Evolutionary conservation across 2,888 invertebrate species (phyloP).

Genomic region (Salticus scenicus): DNA sequence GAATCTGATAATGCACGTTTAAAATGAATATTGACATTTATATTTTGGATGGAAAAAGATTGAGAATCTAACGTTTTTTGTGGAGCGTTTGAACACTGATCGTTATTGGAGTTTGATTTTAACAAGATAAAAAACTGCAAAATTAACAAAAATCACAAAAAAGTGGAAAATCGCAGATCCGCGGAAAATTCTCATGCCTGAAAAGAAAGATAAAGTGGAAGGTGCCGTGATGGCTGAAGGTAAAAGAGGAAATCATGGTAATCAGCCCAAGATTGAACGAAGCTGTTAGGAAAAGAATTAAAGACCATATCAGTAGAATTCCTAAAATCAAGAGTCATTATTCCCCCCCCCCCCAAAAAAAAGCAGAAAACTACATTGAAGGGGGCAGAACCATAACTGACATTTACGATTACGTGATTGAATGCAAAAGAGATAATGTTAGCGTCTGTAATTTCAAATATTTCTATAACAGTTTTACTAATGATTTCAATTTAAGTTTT

Average conservation of each 20-base stretch:
- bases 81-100: too few relatives aligned
- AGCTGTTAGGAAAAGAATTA: background rate
- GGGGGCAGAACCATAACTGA: slow-evolving; percentile 3
- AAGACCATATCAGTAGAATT: slow-evolving; percentile 7
- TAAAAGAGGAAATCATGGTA: slow-evolving; percentile 7
- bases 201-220: slow-evolving; percentile 21
- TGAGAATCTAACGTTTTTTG: too few relatives aligned
- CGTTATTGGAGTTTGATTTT: too few relatives aligned
- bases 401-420: slow-evolving; percentile 4
- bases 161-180: too few relatives aligned
- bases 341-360: background rate
- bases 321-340: slow-evolving; percentile 11
- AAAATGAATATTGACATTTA: too few relatives aligned
- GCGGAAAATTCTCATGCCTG: too few relatives aligned
- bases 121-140: too few relatives aligned
- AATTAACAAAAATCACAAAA: too few relatives aligned
- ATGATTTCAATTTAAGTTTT: background rate
- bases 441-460: background rate
- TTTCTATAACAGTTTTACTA: background rate
- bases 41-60: too few relatives aligned
- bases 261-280: slow-evolving; percentile 6
- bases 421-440: background rate
- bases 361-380: too few relatives aligned
- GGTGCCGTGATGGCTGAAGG: background rate
- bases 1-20: too few relatives aligned